Percentiles rank a stretch among this genome's conserved stretches.
Evolutionary conservation across 2,797 vertebrate species (phyloP).

Genomic region (Falco columbarius): DNA sequence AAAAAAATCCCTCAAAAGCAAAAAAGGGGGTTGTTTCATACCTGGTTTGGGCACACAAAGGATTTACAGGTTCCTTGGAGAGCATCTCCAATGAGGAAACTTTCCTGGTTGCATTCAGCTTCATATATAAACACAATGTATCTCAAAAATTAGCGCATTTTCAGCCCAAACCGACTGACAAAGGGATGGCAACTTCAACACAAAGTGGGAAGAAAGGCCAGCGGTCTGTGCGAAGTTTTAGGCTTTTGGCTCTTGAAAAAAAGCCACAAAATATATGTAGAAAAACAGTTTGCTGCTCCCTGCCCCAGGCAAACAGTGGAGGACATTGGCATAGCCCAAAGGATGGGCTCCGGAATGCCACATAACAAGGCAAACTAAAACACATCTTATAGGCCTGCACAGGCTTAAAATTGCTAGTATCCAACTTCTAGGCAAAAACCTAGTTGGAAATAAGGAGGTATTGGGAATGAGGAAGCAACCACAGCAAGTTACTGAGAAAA

Average conservation of each 20-base stretch:
- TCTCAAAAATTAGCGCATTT: neutral
- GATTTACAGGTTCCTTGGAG: neutral
- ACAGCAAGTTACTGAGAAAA: neutral
- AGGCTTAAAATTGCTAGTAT: neutral
- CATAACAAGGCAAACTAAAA: neutral
- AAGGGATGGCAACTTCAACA: neutral
- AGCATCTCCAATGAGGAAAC: neutral
- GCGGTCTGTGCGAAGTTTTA: neutral
- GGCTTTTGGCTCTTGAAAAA: neutral
- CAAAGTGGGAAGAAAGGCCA: neutral
- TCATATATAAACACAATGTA: neutral
- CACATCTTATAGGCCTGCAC: neutral
- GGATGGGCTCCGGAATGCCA: neutral
- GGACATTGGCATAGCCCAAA: rapidly evolving
- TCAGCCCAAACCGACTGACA: neutral
- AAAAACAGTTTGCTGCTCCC: neutral
- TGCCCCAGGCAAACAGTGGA: rapidly evolving
- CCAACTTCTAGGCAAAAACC: neutral
- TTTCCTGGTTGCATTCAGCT: neutral
- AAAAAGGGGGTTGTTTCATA: neutral
- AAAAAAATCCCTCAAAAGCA: neutral
- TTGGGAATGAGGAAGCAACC: neutral
- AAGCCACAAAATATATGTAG: neutral
- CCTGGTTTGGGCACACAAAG: neutral
- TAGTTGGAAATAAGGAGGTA: neutral